These are phyloP conservation scores for Pandemis corylana DNA, from an alignment of 2,888 invertebrate species.

Conservation along the genomic window DNA sequence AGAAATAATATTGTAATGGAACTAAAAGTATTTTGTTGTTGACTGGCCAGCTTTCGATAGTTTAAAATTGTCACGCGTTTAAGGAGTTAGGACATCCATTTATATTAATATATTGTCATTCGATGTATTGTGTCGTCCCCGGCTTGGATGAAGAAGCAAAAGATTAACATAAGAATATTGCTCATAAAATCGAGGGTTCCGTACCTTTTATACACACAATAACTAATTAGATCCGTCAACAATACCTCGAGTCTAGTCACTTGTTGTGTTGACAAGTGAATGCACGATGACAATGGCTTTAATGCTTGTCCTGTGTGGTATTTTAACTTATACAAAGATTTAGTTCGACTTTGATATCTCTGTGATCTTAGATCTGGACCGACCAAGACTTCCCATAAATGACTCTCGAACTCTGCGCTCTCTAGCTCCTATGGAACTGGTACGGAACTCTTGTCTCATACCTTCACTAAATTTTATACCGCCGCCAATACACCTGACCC, in stretches of 20 bases:
- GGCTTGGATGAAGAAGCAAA: conserved; percentile 52
- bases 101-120: conserved; percentile 51
- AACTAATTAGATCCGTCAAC: neutral
- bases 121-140: conserved; percentile 79
- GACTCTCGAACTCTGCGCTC: conserved; percentile 39
- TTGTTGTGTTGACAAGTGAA: neutral
- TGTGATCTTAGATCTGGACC: neutral
- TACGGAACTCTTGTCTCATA: conserved; percentile 42
- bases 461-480: conserved; percentile 44
- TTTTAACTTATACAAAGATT: neutral
- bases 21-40: conserved; percentile 17
- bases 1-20: conserved; percentile 14
- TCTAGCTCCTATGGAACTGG: conserved; percentile 33
- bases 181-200: conserved; percentile 40
- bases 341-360: neutral
- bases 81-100: conserved; percentile 47
- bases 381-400: conserved; percentile 31
- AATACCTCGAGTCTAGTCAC: neutral
- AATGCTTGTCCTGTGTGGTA: conserved; percentile 8
- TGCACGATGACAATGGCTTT: conserved; percentile 9
- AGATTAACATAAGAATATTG: conserved; percentile 36
- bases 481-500: conserved; percentile 57
- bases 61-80: conserved; percentile 33
- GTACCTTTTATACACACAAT: conserved; percentile 28
- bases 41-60: conserved; percentile 27